Conservation (phyloP, 2,797 vertebrate genomes). For the Sebastes nivosus region DNA sequence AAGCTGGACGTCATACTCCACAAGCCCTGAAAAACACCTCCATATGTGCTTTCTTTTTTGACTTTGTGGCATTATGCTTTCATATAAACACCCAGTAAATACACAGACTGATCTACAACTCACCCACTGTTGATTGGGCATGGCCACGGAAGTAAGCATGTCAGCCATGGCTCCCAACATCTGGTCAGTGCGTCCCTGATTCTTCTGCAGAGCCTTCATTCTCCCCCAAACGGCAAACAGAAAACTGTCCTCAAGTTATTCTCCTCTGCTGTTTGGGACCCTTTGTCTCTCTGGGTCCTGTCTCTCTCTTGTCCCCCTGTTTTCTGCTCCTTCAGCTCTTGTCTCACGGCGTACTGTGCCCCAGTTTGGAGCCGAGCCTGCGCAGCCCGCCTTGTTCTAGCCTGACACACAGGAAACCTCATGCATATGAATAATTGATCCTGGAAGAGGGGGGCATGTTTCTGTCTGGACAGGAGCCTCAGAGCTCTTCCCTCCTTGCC, state of each 20-base stretch:
- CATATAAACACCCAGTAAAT: conserved; percentile 24
- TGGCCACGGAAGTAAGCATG: conserved; percentile 88
- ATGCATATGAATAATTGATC: conserved; percentile 68
- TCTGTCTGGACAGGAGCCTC: conserved; percentile 24
- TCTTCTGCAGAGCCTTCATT: conserved; percentile 87
- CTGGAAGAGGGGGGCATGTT: conserved; percentile 44
- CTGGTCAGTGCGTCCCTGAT: conserved; percentile 89
- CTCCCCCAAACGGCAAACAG: conserved; percentile 8
- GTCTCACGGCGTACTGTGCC: conserved; percentile 35
- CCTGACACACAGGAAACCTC: conserved; percentile 66
- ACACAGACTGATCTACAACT: conserved; percentile 68
- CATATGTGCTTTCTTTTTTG: conserved; percentile 7
- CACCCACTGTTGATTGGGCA: conserved; percentile 90
- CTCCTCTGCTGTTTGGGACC: conserved; percentile 19
- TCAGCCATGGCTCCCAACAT: conserved; percentile 93
- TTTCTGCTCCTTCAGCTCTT: conserved; percentile 16
- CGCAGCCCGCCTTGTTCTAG: conserved; percentile 41
- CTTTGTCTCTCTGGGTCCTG: conserved; percentile 3
- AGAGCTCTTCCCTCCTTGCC: conserved; percentile 14
- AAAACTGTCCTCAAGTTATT: conserved; percentile 5
- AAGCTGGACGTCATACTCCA: conserved; percentile 3
- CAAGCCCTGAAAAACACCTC: conserved; percentile 17
- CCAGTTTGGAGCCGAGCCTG: conserved; percentile 53
- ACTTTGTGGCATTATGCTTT: conserved; percentile 5
- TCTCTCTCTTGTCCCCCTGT: conserved; percentile 16